A percentile compares a stretch with the other conserved stretches of the same genome.
Evolutionary conservation across 2,888 invertebrate genomes (phyloP).

Genomic region (Melangyna quadrimaculata): DNA sequence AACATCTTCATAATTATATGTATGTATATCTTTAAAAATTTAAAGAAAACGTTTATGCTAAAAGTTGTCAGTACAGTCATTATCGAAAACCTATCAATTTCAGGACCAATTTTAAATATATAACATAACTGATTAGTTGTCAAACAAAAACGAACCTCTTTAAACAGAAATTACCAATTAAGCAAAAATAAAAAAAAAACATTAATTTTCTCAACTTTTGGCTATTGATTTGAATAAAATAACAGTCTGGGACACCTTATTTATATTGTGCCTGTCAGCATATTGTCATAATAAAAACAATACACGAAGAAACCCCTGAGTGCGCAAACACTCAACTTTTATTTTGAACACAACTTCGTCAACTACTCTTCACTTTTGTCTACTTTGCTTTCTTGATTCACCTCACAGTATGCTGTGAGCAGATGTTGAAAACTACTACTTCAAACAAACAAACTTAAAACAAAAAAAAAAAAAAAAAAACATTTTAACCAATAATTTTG

Average conservation of each 20-base stretch:
- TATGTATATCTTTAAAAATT: too few relatives aligned
- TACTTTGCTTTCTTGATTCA: conserved; percentile 58
- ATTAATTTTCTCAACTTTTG: too few relatives aligned
- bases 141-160: neutral
- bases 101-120: too few relatives aligned
- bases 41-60: too few relatives aligned
- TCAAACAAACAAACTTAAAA: conserved; percentile 37
- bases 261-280: neutral
- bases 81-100: too few relatives aligned
- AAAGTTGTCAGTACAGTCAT: too few relatives aligned
- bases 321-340: conserved; percentile 46
- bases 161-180: neutral
- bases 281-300: conserved; percentile 25
- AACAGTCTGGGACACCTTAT: neutral
- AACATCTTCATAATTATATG: too few relatives aligned
- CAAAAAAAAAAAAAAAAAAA: conserved; percentile 44
- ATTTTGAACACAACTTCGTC: neutral
- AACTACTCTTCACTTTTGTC: conserved; percentile 38
- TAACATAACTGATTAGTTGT: too few relatives aligned
- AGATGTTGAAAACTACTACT: conserved; percentile 64
- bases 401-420: conserved; percentile 58
- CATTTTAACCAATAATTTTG: conserved; percentile 38
- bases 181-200: neutral
- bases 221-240: neutral
- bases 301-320: conserved; percentile 50